Conservation (phyloP, 2,797 vertebrate species). For the Pterois miles region DNA sequence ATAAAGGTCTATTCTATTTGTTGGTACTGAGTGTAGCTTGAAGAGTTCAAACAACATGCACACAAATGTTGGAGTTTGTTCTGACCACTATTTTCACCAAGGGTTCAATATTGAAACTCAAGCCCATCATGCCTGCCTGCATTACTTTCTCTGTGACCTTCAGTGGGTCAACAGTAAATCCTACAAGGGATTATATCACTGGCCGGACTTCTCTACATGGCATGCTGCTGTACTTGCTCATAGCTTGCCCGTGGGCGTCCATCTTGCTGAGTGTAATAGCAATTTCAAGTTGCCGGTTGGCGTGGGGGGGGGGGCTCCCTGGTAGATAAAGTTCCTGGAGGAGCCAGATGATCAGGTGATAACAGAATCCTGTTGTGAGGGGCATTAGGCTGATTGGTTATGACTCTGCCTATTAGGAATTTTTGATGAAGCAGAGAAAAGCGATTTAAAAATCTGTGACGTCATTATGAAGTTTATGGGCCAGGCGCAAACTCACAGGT, state of each 20-base stretch:
- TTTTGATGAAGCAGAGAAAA: no score
- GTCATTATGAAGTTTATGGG: no score
- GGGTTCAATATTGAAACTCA: constrained; percentile 37
- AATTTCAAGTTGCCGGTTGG: constrained; percentile 47
- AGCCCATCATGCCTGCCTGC: constrained; percentile 22
- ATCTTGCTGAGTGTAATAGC: constrained; percentile 42
- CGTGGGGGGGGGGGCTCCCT: neutral
- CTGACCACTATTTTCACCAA: constrained; percentile 12
- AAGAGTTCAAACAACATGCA: neutral
- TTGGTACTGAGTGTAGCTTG: neutral
- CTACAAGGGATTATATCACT: constrained; percentile 37
- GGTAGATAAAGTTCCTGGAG: neutral
- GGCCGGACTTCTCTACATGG: constrained; percentile 32
- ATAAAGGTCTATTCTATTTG: no score
- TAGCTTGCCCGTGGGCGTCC: constrained; percentile 30
- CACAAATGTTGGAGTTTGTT: constrained; percentile 24
- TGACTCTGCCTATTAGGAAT: no score
- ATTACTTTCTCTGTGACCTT: constrained; percentile 56
- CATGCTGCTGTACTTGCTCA: constrained; percentile 20
- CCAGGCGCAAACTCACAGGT: no score
- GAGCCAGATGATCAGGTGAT: constrained; percentile 7
- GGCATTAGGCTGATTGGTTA: neutral
- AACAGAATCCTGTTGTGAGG: neutral
- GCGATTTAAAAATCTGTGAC: no score
- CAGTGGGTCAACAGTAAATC: constrained; percentile 40